Conservation (phyloP, 2,888 invertebrate genomes). For the Rotaria socialis region DNA sequence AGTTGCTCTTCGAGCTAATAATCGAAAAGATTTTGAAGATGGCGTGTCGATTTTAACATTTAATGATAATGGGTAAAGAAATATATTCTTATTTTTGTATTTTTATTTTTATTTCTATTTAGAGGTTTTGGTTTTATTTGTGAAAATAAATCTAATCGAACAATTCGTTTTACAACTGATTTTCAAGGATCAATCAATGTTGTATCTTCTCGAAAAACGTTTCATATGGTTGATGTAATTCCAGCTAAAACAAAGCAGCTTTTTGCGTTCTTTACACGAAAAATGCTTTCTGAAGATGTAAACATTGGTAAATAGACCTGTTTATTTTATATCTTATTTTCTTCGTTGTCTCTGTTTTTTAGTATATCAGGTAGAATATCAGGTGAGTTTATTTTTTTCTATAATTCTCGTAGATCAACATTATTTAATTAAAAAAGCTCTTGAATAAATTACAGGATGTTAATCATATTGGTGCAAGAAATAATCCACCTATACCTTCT, state of each 20-base stretch:
- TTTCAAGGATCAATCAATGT: constrained; percentile 19
- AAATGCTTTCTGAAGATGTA: background rate
- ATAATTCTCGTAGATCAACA: background rate
- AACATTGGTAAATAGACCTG: background rate
- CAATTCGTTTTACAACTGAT: background rate
- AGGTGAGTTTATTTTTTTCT: background rate
- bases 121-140: constrained; percentile 25
- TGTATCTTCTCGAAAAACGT: background rate
- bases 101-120: background rate
- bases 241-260: background rate
- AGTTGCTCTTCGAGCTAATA: constrained; percentile 36
- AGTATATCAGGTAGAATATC: background rate
- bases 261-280: constrained; percentile 9
- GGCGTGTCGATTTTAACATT: constrained; percentile 33
- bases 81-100: background rate
- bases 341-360: background rate
- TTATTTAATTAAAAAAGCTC: background rate
- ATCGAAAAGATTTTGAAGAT: constrained; percentile 22
- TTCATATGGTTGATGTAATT: constrained; percentile 6
- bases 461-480: constrained; percentile 1
- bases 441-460: background rate
- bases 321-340: background rate
- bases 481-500: background rate
- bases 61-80: constrained; percentile 8
- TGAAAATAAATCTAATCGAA: constrained; percentile 5